phyloP scores from a whole-genome alignment of 2,113 vertebrate species.

The Perca fluviatilis region DNA sequence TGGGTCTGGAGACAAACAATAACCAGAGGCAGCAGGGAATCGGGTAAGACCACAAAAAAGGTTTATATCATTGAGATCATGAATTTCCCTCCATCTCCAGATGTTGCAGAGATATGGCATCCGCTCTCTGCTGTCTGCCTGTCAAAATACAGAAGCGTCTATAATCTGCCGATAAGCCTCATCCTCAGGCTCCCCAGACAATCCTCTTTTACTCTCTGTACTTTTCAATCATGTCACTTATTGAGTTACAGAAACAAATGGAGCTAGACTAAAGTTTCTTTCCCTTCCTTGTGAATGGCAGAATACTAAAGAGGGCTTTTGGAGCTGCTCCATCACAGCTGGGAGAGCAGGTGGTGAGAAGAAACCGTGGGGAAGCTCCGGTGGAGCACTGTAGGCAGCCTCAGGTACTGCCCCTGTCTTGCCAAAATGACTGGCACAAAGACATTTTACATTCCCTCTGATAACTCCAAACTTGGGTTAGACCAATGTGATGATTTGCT shows the following conservation, averaged over 20 bases:
- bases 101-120: constrained; percentile 30
- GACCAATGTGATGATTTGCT: background rate
- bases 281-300: constrained; percentile 40
- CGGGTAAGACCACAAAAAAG: background rate
- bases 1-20: constrained; percentile 33
- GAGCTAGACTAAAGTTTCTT: constrained; percentile 47
- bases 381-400: constrained; percentile 62
- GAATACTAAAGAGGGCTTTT: constrained; percentile 59
- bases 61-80: constrained; percentile 16
- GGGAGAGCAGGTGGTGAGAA: constrained; percentile 72
- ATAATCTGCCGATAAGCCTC: constrained; percentile 40
- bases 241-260: constrained; percentile 56
- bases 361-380: constrained; percentile 55
- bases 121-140: constrained; percentile 4
- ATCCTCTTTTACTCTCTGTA: constrained; percentile 22
- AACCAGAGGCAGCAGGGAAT: constrained; percentile 33
- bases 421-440: constrained; percentile 42
- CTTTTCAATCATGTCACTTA: constrained; percentile 49
- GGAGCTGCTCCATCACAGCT: constrained; percentile 71
- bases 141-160: constrained; percentile 30
- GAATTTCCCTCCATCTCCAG: constrained; percentile 19
- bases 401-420: constrained; percentile 55
- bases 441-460: constrained; percentile 29
- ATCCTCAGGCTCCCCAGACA: constrained; percentile 11
- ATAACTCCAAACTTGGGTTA: constrained; percentile 29